phyloP scores from a whole-genome alignment of 1,140 invertebrate genomes.

The Drosophila nannoptera region DNA sequence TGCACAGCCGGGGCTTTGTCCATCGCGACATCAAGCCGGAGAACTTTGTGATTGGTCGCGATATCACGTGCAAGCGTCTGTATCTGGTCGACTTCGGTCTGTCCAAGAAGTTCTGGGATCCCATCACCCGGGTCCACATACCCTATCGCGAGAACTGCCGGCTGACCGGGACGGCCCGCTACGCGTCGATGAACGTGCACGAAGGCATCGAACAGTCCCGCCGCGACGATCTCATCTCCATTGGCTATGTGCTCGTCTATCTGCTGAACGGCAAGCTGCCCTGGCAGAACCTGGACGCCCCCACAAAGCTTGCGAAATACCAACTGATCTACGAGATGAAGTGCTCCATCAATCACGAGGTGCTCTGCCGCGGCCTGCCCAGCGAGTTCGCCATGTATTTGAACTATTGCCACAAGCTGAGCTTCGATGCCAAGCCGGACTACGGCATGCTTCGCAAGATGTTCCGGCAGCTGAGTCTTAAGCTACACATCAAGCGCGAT shows the following conservation, averaged over 20 bases:
- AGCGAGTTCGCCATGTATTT: slow-evolving; percentile 98
- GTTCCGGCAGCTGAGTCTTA: slow-evolving; percentile 90
- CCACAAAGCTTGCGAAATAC: slow-evolving; percentile 97
- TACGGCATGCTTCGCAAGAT: slow-evolving; percentile 96
- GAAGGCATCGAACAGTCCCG: slow-evolving; percentile 93
- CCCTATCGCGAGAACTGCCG: slow-evolving; percentile 96
- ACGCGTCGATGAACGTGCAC: slow-evolving; percentile 97
- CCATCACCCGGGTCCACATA: slow-evolving; percentile 92
- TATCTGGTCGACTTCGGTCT: slow-evolving; percentile 98
- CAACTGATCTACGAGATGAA: slow-evolving; percentile 98
- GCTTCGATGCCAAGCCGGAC: slow-evolving; percentile 96
- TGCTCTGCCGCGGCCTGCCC: slow-evolving; percentile 94
- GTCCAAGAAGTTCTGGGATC: slow-evolving; percentile 96
- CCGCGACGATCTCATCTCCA: slow-evolving; percentile 96
- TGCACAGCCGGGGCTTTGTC: slow-evolving; percentile 96
- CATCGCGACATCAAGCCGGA: slow-evolving; percentile 97
- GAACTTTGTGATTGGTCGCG: slow-evolving; percentile 98
- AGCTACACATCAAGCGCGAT: slow-evolving; percentile 94
- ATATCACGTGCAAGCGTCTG: slow-evolving; percentile 93
- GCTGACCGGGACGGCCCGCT: slow-evolving; percentile 96
- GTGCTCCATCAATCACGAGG: slow-evolving; percentile 95
- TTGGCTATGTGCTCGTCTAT: slow-evolving; percentile 97
- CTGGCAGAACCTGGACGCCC: slow-evolving; percentile 95
- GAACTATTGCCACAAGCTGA: slow-evolving; percentile 94
- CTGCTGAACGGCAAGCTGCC: slow-evolving; percentile 94